Evolutionary conservation across 2,797 vertebrate genomes (phyloP).

Genomic region (Taenioides sp.): DNA sequence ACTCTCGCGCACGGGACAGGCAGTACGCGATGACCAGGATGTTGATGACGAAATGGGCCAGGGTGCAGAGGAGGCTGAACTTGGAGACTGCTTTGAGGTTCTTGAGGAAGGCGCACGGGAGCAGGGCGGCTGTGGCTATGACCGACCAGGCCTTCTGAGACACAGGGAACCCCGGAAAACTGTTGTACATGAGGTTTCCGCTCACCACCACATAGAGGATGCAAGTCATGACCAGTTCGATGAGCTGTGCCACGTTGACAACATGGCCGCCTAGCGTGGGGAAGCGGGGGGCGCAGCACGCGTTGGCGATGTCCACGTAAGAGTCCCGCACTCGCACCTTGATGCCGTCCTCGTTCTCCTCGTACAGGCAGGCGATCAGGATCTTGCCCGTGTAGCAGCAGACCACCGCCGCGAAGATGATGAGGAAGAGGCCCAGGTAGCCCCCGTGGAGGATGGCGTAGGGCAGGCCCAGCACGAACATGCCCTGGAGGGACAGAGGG

Average conservation of each 20-base stretch:
- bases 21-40: slow-evolving; percentile 93
- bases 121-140: slow-evolving; percentile 85
- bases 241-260: slow-evolving; percentile 94
- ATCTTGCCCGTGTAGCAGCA: slow-evolving; percentile 98
- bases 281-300: slow-evolving; percentile 91
- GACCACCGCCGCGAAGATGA: slow-evolving; percentile 93
- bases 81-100: slow-evolving; percentile 95
- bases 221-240: slow-evolving; percentile 96
- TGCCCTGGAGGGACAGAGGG: slow-evolving; percentile 83
- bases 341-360: slow-evolving; percentile 92
- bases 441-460: slow-evolving; percentile 96
- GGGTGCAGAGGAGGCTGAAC: slow-evolving; percentile 91
- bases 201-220: slow-evolving; percentile 96
- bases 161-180: slow-evolving; percentile 87
- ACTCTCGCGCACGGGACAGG: slow-evolving; percentile 88
- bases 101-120: slow-evolving; percentile 92
- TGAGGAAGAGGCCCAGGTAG: slow-evolving; percentile 94
- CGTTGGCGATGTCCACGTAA: slow-evolving; percentile 94
- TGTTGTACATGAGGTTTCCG: slow-evolving; percentile 95
- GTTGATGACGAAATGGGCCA: slow-evolving; percentile 93
- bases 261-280: slow-evolving; percentile 88
- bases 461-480: slow-evolving; percentile 95
- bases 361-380: slow-evolving; percentile 93
- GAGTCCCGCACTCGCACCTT: slow-evolving; percentile 91
- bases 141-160: slow-evolving; percentile 96